Conservation (phyloP, 2,113 vertebrate species). For the Triplophysa rosa region DNA sequence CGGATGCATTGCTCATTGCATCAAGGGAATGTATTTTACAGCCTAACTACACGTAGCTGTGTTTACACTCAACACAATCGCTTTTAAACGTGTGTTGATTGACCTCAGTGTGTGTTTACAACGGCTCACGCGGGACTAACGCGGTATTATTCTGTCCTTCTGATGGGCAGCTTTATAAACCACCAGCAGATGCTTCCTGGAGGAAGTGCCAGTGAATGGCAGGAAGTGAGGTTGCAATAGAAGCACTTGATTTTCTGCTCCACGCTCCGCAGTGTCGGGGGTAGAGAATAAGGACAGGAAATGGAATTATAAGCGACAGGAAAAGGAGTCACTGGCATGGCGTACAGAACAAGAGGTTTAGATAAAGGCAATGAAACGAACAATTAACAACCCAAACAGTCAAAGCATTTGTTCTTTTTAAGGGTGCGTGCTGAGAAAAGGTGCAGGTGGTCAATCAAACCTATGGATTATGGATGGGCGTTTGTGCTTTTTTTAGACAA, state of each 20-base stretch:
- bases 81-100: conserved; percentile 39
- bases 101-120: conserved; percentile 34
- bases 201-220: conserved; percentile 70
- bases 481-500: too few species aligned
- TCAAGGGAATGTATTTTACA: conserved; percentile 10
- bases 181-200: conserved; percentile 69
- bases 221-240: conserved; percentile 61
- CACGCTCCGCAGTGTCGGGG: conserved; percentile 8
- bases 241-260: conserved; percentile 37
- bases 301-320: conserved; percentile 52
- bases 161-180: conserved; percentile 39
- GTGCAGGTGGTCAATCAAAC: too few species aligned
- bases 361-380: conserved; percentile 4
- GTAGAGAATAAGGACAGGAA: conserved; percentile 42
- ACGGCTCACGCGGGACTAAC: conserved; percentile 32
- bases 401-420: background rate
- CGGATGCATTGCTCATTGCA: conserved; percentile 15
- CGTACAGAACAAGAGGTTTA: conserved; percentile 26
- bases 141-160: conserved; percentile 36
- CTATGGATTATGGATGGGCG: too few species aligned
- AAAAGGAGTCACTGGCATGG: conserved; percentile 45
- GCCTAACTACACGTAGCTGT: conserved; percentile 11
- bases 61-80: conserved; percentile 25
- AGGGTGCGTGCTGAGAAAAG: background rate
- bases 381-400: background rate